Evolutionary conservation across 2,797 vertebrate species (phyloP).

Genomic region (Acestrorhynchus altus): DNA sequence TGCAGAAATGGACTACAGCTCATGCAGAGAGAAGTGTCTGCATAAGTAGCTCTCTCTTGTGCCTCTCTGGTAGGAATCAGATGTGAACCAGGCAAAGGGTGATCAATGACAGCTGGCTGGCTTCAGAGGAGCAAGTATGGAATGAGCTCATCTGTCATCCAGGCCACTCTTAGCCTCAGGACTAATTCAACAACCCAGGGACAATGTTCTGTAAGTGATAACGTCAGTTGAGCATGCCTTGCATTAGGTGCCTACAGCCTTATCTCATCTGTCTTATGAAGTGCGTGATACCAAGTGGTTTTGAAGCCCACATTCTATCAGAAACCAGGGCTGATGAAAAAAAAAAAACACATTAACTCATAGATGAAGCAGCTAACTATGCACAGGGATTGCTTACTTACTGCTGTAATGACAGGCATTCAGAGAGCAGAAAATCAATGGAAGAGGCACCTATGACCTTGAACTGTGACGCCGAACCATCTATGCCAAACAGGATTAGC

Average conservation of each 20-base stretch:
- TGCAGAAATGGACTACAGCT: neutral
- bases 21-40: slow-evolving; percentile 9
- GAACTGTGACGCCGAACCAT: slow-evolving; percentile 63
- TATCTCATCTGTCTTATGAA: neutral
- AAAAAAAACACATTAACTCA: neutral
- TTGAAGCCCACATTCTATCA: neutral
- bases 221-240: neutral
- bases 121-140: slow-evolving; percentile 24
- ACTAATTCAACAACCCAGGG: slow-evolving; percentile 18
- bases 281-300: neutral
- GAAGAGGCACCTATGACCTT: slow-evolving; percentile 68
- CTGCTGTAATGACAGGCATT: no score
- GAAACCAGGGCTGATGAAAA: neutral
- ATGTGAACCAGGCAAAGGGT: neutral
- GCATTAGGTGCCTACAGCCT: neutral
- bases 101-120: slow-evolving; percentile 3
- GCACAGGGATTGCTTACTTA: slow-evolving; percentile 16
- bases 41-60: neutral
- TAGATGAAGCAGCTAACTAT: neutral
- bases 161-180: neutral
- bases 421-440: slow-evolving; percentile 34
- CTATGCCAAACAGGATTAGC: slow-evolving; percentile 64
- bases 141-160: slow-evolving; percentile 45
- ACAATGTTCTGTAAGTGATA: slow-evolving; percentile 2
- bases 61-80: neutral